Percentiles rank a stretch among this genome's conserved stretches.
Evolutionary conservation across 2,113 vertebrate genomes (phyloP).

Genomic region (Microcebus ravelobensis): DNA sequence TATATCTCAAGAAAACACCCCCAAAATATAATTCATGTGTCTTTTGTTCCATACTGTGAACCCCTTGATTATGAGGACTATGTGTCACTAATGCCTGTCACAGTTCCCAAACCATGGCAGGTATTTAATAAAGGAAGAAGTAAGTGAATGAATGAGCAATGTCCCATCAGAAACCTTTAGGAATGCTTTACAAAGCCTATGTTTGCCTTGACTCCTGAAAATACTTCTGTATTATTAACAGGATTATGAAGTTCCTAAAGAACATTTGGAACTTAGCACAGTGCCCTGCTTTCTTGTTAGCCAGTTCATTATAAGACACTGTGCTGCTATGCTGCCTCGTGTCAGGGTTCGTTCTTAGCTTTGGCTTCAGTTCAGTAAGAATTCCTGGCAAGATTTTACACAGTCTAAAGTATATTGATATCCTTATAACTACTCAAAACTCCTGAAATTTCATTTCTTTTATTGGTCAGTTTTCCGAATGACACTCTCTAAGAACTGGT

Average conservation of each 20-base stretch:
- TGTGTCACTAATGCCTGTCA: not conserved
- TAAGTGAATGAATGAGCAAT: not conserved
- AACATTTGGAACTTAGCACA: not conserved
- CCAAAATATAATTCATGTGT: not conserved
- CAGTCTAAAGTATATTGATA: not conserved
- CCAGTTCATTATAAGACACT: not conserved
- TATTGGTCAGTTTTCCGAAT: constrained; percentile 48
- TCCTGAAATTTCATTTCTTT: constrained; percentile 44
- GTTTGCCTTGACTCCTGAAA: not conserved
- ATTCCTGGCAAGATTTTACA: not conserved
- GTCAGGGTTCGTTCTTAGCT: not conserved
- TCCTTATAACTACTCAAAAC: not conserved
- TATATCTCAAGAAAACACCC: not conserved
- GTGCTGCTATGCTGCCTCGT: not conserved
- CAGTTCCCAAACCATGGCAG: not conserved
- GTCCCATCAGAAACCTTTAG: not conserved
- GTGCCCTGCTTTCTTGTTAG: not conserved
- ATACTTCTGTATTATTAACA: not conserved
- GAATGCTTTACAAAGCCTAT: not conserved
- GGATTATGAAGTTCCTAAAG: not conserved
- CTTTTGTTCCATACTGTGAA: not conserved
- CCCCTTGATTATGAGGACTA: not conserved
- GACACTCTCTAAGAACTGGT: constrained; percentile 23
- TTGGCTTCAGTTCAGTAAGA: constrained; percentile 30
- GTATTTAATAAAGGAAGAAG: constrained; percentile 19